Evolutionary conservation across 2,113 vertebrate species (phyloP), one percentile per base, ranked within the genome.

Genomic region (Nymphicus hollandicus): DNA sequence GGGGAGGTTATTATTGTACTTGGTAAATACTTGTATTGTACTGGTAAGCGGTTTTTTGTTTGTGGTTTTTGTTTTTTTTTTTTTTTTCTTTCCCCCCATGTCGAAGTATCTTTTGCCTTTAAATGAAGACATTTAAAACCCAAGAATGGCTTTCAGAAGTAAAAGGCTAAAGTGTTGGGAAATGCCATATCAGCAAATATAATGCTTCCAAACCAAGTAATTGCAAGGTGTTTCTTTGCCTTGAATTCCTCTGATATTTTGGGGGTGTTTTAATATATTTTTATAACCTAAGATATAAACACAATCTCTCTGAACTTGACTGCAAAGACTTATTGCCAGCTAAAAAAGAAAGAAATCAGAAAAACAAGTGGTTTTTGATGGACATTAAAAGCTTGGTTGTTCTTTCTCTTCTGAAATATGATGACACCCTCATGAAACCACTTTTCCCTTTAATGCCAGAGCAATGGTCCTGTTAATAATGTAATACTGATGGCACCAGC

Each of bases 171-270:
- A 65, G 50, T 61, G 31, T 31, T 61, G 44, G 53, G 77, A 93
- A 96, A 66, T 2, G 29, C 65, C 18, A 8, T 50, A 33, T 93
- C 91, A 95, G 95, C 73, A 94, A 64, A 87, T 88, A 63, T 65
- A 69, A 28, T 90, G 29, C 53, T 58, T 93, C 86, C 50, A 89
- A 90, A 94, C 63, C 39, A 91, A 95, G 80, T 93, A 96, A 70
- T 96, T 96, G 49, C 73, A 94, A 94, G 92, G 80, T 96, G n/a
- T 79, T 97, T 82, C 44, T 79, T 64, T 86, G 20, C 33, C 23
- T 88, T 86, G 55, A 96, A 89, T 76, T 90, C 49, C 53, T 95
- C 81, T 95, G 91, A 89, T 96, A 96, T 64, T 93, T 94, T 93
- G 49, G 41, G 15, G 74, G 55, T 2, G 14, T 89, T 83, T 69